These are phyloP conservation scores for Anguilla pacifica DNA, from an alignment of 2,797 vertebrate genomes.

Conservation along the genomic window DNA sequence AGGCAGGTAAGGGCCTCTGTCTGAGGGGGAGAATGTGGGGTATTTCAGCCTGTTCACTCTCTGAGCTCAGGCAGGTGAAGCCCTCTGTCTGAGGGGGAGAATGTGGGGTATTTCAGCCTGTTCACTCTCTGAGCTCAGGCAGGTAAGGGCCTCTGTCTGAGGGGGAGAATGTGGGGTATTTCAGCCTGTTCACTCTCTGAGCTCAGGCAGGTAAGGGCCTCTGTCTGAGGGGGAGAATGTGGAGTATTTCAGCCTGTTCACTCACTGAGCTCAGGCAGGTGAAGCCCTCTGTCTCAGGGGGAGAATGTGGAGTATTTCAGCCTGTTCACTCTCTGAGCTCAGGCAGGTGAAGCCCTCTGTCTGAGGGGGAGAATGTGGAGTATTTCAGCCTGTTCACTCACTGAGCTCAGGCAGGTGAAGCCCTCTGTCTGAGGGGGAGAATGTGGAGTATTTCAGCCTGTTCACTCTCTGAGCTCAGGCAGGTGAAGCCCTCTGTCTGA, in stretches of 20 bases:
- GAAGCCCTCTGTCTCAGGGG: too few relatives aligned
- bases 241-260: too few relatives aligned
- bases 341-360: conserved; percentile 41
- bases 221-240: too few relatives aligned
- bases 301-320: conserved; percentile 27
- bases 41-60: too few relatives aligned
- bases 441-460: conserved; percentile 48
- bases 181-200: too few relatives aligned
- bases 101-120: conserved; percentile 44
- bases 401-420: conserved; percentile 19
- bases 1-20: background rate
- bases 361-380: conserved; percentile 43
- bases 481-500: conserved; percentile 29
- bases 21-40: conserved; percentile 37
- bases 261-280: too few relatives aligned
- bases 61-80: too few relatives aligned
- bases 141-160: background rate
- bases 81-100: too few relatives aligned
- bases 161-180: conserved; percentile 14
- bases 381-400: conserved; percentile 52
- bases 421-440: conserved; percentile 25
- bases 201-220: too few relatives aligned
- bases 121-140: conserved; percentile 45
- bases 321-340: conserved; percentile 50
- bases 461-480: conserved; percentile 45